Evolutionary conservation across 1,140 invertebrate genomes (phyloP).

Genomic region (Euwallacea similis): DNA sequence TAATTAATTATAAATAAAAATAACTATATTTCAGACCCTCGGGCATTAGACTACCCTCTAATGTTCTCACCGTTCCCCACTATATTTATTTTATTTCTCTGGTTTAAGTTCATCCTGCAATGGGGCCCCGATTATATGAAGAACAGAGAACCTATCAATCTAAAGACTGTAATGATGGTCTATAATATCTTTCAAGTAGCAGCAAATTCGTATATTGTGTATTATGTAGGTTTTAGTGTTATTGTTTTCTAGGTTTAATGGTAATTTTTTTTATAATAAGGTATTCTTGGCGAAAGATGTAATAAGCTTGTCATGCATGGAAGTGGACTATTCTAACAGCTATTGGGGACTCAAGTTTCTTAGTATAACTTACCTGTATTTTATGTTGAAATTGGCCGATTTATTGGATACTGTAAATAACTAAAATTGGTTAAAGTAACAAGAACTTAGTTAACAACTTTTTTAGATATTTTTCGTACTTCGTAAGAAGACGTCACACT

Average conservation of each 20-base stretch:
- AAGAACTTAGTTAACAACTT: neutral
- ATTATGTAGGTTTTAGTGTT: constrained; percentile 22
- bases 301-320: constrained; percentile 61
- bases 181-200: constrained; percentile 79
- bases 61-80: constrained; percentile 34
- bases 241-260: no score
- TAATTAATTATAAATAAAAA: neutral
- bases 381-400: constrained; percentile 67
- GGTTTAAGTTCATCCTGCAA: constrained; percentile 38
- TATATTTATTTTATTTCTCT: constrained; percentile 21
- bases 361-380: constrained; percentile 64
- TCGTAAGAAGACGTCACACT: constrained; percentile 81
- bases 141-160: constrained; percentile 57
- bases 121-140: constrained; percentile 43
- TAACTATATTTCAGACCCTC: constrained; percentile 35
- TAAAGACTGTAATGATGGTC: constrained; percentile 67
- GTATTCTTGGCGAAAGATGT: neutral
- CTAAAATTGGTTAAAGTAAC: neutral
- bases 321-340: constrained; percentile 68
- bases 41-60: constrained; percentile 31
- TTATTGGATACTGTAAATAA: constrained; percentile 66
- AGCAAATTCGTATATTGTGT: constrained; percentile 40
- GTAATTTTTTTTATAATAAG: neutral
- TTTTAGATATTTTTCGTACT: constrained; percentile 79
- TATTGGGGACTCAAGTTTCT: constrained; percentile 64